phyloP scores from a whole-genome alignment of 2,797 vertebrate species.

The Lithobates pipiens region DNA sequence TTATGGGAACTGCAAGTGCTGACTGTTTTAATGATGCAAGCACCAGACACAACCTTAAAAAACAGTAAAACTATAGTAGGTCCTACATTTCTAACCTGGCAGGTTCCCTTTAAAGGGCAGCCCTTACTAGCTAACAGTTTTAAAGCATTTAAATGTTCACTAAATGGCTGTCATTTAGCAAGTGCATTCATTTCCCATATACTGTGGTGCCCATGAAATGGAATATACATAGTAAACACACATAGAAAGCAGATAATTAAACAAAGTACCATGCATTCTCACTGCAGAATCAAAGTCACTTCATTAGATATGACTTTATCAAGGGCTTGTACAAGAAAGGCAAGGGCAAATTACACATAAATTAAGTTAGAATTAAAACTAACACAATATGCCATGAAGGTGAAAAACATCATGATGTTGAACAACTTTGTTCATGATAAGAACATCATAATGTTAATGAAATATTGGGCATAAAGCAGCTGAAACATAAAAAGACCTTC shows the following conservation, averaged over 20 bases:
- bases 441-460: constrained; percentile 13
- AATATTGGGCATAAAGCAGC: background rate
- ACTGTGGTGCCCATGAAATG: background rate
- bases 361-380: constrained; percentile 40
- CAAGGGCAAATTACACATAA: constrained; percentile 30
- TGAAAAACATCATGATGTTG: constrained; percentile 21
- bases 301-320: constrained; percentile 38
- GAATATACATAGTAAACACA: background rate
- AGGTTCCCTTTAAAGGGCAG: too few relatives aligned
- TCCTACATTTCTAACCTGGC: too few relatives aligned
- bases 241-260: constrained; percentile 11
- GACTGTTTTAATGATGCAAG: too few relatives aligned
- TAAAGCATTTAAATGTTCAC: background rate
- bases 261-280: background rate
- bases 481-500: background rate
- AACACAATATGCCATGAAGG: constrained; percentile 35
- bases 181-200: background rate
- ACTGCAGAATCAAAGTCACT: background rate
- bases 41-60: too few relatives aligned
- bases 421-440: background rate
- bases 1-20: too few relatives aligned
- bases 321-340: constrained; percentile 22
- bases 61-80: too few relatives aligned
- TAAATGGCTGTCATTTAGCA: background rate
- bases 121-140: too few relatives aligned